Conservation (phyloP, 2,888 invertebrate genomes). For the Drosophila recens region DNA sequence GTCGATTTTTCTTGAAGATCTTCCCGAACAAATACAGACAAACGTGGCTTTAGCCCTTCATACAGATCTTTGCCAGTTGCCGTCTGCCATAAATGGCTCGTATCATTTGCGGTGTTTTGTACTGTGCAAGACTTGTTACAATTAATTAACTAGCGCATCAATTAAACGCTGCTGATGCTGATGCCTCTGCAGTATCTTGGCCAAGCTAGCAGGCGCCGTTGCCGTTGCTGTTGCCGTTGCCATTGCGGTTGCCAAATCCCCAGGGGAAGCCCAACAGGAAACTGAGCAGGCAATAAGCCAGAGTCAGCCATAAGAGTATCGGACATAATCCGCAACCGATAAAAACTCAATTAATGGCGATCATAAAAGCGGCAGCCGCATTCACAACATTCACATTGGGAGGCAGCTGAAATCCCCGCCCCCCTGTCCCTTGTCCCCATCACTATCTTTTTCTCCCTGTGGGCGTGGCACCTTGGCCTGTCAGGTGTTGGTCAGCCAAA, state of each 20-base stretch:
- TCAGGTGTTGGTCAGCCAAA: slow-evolving; percentile 22
- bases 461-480: not conserved
- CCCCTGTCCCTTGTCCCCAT: not conserved
- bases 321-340: slow-evolving; percentile 68
- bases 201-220: slow-evolving; percentile 51
- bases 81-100: slow-evolving; percentile 64
- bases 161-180: slow-evolving; percentile 57
- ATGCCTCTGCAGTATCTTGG: slow-evolving; percentile 16
- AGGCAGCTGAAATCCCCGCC: not conserved
- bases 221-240: slow-evolving; percentile 11
- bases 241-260: slow-evolving; percentile 47
- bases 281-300: slow-evolving; percentile 14
- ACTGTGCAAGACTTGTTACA: slow-evolving; percentile 69
- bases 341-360: slow-evolving; percentile 75
- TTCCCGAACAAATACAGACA: not conserved
- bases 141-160: slow-evolving; percentile 77
- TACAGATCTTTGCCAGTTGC: slow-evolving; percentile 12
- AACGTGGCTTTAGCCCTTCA: not conserved
- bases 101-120: slow-evolving; percentile 67
- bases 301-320: slow-evolving; percentile 11
- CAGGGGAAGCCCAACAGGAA: slow-evolving; percentile 43
- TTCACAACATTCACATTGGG: slow-evolving; percentile 34
- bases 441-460: not conserved
- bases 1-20: slow-evolving; percentile 55
- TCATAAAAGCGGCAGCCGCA: slow-evolving; percentile 44